These are phyloP conservation scores for Planococcus citri DNA, from an alignment of 1,140 invertebrate species.

Conservation along the genomic window DNA sequence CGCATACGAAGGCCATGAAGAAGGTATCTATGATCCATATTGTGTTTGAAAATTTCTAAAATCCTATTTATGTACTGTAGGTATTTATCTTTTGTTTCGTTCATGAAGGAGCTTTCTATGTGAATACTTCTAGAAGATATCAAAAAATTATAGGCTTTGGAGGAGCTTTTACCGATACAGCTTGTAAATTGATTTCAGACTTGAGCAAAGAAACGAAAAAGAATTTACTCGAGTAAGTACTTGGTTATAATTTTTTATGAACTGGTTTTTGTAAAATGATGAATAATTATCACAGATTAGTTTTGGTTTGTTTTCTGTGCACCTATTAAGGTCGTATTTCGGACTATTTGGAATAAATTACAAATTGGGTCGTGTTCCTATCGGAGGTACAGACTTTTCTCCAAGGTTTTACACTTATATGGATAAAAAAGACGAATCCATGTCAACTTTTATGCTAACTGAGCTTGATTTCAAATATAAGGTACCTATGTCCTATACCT, in stretches of 20 bases:
- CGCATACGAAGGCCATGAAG: background rate
- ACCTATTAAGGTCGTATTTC: conserved; percentile 39
- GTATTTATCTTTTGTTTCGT: conserved; percentile 27
- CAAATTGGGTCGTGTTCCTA: conserved; percentile 60
- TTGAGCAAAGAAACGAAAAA: conserved; percentile 43
- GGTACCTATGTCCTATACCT: conserved; percentile 35
- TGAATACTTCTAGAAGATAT: conserved; percentile 33
- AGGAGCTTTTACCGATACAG: conserved; percentile 75
- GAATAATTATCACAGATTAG: no score
- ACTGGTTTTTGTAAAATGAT: background rate
- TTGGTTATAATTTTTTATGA: conserved; percentile 11
- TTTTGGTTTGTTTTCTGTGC: no score
- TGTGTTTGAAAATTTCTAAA: no score
- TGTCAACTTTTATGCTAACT: conserved; percentile 52
- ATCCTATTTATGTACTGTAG: no score
- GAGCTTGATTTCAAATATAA: conserved; percentile 52
- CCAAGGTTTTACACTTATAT: conserved; percentile 50
- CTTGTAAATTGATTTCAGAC: conserved; percentile 55
- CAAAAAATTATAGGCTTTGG: conserved; percentile 67
- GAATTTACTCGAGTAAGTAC: conserved; percentile 44
- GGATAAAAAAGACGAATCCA: conserved; percentile 44
- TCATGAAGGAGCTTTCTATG: background rate
- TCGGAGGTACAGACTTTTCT: conserved; percentile 72
- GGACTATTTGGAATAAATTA: conserved; percentile 46
- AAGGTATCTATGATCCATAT: conserved; percentile 23